phyloP scores from a whole-genome alignment of 2,888 invertebrate genomes.

The Sarcophaga variegata region DNA sequence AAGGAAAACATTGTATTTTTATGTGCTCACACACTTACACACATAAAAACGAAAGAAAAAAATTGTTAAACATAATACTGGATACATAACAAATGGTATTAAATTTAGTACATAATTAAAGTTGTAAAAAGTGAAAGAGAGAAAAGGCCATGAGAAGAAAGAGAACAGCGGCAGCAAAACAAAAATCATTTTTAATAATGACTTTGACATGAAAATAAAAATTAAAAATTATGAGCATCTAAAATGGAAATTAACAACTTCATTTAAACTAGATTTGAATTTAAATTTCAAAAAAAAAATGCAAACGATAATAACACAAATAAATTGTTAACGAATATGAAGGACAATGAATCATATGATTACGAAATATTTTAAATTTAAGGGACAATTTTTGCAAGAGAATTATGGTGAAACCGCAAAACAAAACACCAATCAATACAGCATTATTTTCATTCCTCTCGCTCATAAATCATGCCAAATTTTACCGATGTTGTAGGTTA shows the following conservation, averaged over 20 bases:
- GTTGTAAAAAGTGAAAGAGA: conserved; percentile 7
- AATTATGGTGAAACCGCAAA: no score
- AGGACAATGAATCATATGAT: no score
- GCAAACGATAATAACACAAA: neutral
- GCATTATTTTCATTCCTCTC: no score
- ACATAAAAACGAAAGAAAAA: no score
- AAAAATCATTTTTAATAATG: neutral
- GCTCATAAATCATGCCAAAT: no score
- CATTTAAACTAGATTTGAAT: conserved; percentile 10
- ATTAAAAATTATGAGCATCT: conserved; percentile 16
- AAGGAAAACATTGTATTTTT: neutral
- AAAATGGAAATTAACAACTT: conserved; percentile 34
- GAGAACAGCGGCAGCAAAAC: neutral
- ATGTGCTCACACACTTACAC: no score
- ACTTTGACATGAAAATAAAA: neutral
- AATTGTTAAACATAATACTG: no score
- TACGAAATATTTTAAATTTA: no score
- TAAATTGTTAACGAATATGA: no score
- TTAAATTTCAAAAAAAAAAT: neutral
- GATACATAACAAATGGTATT: conserved; percentile 15
- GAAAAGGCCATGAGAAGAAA: neutral
- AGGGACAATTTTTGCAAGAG: no score
- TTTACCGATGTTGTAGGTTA: no score
- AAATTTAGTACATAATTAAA: conserved; percentile 23
- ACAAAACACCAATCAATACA: no score